Percentiles rank a stretch among this genome's conserved stretches.
These are phyloP conservation scores for Psilopogon haemacephalus DNA, from an alignment of 2,113 vertebrate genomes.

Conservation along the genomic window DNA sequence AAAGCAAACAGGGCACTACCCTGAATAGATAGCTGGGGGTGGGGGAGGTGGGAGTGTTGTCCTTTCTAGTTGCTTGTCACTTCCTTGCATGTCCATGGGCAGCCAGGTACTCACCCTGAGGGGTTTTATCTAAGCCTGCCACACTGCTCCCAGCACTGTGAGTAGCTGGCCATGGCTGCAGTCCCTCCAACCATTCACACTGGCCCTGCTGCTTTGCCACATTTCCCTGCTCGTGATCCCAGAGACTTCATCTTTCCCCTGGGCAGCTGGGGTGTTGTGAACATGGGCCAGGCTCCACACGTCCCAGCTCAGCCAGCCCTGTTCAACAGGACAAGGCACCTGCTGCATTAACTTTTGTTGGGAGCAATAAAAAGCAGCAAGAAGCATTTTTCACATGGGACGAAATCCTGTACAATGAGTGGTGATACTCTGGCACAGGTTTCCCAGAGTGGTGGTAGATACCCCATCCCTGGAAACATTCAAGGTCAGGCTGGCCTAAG, in stretches of 20 bases:
- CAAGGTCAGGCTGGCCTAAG: background rate
- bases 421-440: background rate
- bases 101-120: background rate
- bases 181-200: background rate
- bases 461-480: background rate
- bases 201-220: background rate
- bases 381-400: background rate
- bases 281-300: rapidly evolving
- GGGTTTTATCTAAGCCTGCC: background rate
- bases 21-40: background rate
- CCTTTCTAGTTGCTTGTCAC: background rate
- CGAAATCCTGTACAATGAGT: background rate
- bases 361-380: background rate
- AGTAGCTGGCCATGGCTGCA: background rate
- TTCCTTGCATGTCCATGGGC: rapidly evolving
- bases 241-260: background rate
- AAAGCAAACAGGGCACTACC: background rate
- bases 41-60: too few species aligned
- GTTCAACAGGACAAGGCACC: background rate
- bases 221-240: background rate
- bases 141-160: background rate
- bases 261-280: rapidly evolving
- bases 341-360: background rate
- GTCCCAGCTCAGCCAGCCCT: background rate
- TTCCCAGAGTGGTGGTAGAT: background rate